phyloP scores from a whole-genome alignment of 2,797 vertebrate species.

The Cossypha heuglini region DNA sequence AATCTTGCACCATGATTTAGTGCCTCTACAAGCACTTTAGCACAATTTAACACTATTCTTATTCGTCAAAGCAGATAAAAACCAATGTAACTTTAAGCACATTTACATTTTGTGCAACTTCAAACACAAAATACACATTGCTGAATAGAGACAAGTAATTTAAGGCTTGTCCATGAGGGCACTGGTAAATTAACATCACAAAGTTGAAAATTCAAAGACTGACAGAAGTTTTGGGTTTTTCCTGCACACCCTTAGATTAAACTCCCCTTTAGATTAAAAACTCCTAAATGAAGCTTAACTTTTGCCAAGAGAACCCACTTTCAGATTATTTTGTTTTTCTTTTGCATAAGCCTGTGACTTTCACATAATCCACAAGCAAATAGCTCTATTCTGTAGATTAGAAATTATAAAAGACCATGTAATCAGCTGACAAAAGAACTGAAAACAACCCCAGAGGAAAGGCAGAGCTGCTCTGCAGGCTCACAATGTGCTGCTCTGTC shows the following conservation, averaged over 20 bases:
- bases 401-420: constrained; percentile 85
- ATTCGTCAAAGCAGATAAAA: neutral
- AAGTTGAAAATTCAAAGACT: neutral
- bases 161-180: accelerated
- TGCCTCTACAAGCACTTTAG: neutral
- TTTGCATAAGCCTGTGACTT: constrained; percentile 78
- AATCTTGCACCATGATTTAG: neutral
- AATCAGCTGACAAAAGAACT: constrained; percentile 87
- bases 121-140: neutral
- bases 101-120: neutral
- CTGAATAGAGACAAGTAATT: neutral
- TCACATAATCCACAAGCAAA: constrained; percentile 83
- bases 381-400: constrained; percentile 76
- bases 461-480: constrained; percentile 60
- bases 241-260: neutral
- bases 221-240: neutral
- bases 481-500: constrained; percentile 78
- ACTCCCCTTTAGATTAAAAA: constrained; percentile 16
- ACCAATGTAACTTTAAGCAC: neutral
- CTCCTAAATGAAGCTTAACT: constrained; percentile 32
- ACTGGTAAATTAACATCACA: neutral
- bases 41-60: neutral
- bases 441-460: constrained; percentile 80
- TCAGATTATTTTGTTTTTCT: constrained; percentile 74
- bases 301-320: constrained; percentile 56